Conservation (phyloP, 2,797 vertebrate genomes). For the Podargus strigoides region DNA sequence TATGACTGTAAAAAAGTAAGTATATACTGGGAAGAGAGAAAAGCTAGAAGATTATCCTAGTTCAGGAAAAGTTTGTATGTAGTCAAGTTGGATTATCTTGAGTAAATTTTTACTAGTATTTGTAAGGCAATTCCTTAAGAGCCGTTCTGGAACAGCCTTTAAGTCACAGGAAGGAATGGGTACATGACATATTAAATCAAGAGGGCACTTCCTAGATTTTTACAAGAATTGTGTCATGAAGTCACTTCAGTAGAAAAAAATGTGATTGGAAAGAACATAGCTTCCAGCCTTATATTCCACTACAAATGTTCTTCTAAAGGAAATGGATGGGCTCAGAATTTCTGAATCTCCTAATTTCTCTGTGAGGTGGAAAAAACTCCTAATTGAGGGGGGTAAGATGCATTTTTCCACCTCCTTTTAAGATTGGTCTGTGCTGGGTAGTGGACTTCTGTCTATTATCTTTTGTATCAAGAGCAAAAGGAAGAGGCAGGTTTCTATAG, state of each 20-base stretch:
- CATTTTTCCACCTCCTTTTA: background rate
- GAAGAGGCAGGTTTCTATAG: too few relatives aligned
- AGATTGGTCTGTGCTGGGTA: background rate
- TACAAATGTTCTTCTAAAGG: background rate
- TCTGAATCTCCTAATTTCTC: background rate
- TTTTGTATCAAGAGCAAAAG: background rate
- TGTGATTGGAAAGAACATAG: background rate
- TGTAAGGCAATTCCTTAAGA: background rate
- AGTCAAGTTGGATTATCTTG: background rate
- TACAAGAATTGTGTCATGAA: background rate
- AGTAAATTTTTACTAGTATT: background rate
- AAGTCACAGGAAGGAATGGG: background rate
- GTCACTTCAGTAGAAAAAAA: background rate
- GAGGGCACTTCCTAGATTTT: background rate
- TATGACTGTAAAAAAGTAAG: background rate
- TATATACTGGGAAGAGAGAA: background rate
- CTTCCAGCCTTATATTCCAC: background rate
- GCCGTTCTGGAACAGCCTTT: background rate
- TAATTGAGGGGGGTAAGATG: background rate
- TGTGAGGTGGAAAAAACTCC: background rate
- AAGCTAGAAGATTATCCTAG: too few relatives aligned
- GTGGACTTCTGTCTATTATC: background rate
- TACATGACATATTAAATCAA: background rate
- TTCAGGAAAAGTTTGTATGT: background rate
- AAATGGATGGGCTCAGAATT: background rate